Base-by-base conservation (phyloP, 1,140 invertebrate species). In the Pogonus chalceus region DNA sequence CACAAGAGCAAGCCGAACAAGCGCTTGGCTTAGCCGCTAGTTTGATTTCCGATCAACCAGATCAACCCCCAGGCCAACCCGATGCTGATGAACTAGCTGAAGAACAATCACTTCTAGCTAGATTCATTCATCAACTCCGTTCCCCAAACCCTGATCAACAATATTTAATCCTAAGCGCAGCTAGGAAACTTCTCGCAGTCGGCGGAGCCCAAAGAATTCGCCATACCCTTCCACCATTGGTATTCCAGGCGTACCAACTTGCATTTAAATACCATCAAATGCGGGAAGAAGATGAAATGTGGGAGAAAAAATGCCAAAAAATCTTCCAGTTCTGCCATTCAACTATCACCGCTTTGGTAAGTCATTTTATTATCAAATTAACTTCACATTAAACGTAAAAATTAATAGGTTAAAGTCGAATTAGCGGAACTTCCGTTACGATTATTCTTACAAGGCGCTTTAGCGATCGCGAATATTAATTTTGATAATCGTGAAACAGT, bases 261-360 rank as follows among this genome's bases (percentile, higher is more conserved):
- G 90, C 94, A 0, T 88, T 88, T 63, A 82, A 82, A 39, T 97
- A 92, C 65, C 85, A 85, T 66, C 77, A 83, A 14, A 67, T 84
- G 3, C 79, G 82, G 61, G 84, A 91, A 55, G 76, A 88, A 83
- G 92, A 96, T 74, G 90, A 94, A 50, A 92, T 95, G 75, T 99
- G 96, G 94, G 90, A 96, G 66, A 96, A 95, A 68, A 98, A 98
- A 69, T 95, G 94, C 62, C 86, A 92, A 65, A 98, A 98, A 72
- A 96, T 99, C 49, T 97, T 99, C 72, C 89, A 96, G 67, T 98
- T 97, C 69, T 97, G 93, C 66, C 93, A 97, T 67, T 85, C 90
- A 56, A 97, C 93, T 1, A 96, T 99, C 56, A 87, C 82, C 21
- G 87, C 90, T 26, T 70, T 99, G 35, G 90, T n/a, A n/a, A n/a